These are phyloP conservation scores for Lasioglossum villosulum DNA, from an alignment of 2,888 invertebrate genomes.

Conservation along the genomic window DNA sequence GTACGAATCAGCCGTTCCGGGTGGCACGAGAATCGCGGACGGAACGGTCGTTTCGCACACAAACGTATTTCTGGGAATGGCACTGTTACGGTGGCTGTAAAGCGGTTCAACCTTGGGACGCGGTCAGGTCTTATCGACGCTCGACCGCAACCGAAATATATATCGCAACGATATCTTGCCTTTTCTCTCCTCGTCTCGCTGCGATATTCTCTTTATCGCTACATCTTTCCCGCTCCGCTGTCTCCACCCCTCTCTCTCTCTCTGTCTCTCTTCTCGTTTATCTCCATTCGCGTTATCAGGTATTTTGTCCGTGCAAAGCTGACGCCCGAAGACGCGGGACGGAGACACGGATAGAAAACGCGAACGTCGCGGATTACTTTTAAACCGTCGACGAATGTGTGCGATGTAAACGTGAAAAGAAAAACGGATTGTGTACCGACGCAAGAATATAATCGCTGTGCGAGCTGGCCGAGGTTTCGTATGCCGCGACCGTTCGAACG, in stretches of 20 bases:
- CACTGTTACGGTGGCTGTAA: conserved; percentile 15
- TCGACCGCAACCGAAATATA: conserved; percentile 41
- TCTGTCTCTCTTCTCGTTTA: background rate
- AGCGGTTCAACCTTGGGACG: conserved; percentile 26
- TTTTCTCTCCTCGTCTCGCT: conserved; percentile 3
- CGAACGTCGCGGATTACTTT: background rate
- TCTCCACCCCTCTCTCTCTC: background rate
- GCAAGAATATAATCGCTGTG: background rate
- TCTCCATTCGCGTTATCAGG: conserved; percentile 33
- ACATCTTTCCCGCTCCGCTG: background rate
- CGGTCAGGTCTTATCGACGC: conserved; percentile 46
- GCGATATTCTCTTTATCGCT: conserved; percentile 10
- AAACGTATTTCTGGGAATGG: conserved; percentile 17
- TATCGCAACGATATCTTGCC: conserved; percentile 43
- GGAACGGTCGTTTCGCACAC: background rate
- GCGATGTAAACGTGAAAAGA: background rate
- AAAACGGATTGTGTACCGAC: background rate
- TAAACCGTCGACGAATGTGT: background rate
- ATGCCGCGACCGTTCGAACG: background rate
- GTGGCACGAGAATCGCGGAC: background rate
- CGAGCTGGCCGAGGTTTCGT: background rate
- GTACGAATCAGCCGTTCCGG: background rate
- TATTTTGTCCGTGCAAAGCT: conserved; percentile 24
- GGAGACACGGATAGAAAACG: background rate
- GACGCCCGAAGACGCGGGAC: background rate